Percentiles rank a stretch among this genome's conserved stretches.
These are phyloP conservation scores for Tortricodes alternella DNA, from an alignment of 2,888 invertebrate species.

Conservation along the genomic window DNA sequence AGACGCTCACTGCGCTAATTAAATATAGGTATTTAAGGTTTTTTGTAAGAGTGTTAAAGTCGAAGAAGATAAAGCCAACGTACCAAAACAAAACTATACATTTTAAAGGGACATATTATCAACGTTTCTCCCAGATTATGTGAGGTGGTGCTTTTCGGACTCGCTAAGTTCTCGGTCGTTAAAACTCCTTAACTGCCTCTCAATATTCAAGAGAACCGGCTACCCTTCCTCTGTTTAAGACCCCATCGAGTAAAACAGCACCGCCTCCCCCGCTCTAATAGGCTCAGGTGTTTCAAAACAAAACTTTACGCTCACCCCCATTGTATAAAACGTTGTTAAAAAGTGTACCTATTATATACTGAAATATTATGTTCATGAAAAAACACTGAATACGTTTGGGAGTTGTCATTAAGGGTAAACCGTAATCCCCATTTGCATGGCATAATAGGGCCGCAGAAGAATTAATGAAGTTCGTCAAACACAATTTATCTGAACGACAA, in stretches of 20 bases:
- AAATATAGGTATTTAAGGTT: too few relatives aligned
- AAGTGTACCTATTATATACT: not conserved
- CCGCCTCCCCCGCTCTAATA: constrained; percentile 36
- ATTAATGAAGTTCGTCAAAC: constrained; percentile 45
- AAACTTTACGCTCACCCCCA: constrained; percentile 8
- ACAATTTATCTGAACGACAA: constrained; percentile 55
- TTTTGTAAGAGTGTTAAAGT: too few relatives aligned
- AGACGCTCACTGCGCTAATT: too few relatives aligned
- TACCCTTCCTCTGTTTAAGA: constrained; percentile 50
- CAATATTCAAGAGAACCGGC: constrained; percentile 51
- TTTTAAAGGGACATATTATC: constrained; percentile 47
- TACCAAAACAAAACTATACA: constrained; percentile 34
- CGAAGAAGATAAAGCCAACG: constrained; percentile 18
- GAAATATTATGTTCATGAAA: not conserved
- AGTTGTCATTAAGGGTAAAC: constrained; percentile 8
- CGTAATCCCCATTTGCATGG: constrained; percentile 39
- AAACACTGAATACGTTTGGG: constrained; percentile 2
- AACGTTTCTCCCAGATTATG: constrained; percentile 48
- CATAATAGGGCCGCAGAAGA: constrained; percentile 42
- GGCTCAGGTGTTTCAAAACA: constrained; percentile 30
- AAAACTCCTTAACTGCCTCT: constrained; percentile 59
- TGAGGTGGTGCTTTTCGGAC: constrained; percentile 42
- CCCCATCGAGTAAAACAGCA: constrained; percentile 46
- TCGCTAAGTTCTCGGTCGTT: constrained; percentile 56
- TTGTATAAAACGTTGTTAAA: not conserved